Conservation (phyloP, 1,140 invertebrate genomes). For the Halesus radiatus region DNA sequence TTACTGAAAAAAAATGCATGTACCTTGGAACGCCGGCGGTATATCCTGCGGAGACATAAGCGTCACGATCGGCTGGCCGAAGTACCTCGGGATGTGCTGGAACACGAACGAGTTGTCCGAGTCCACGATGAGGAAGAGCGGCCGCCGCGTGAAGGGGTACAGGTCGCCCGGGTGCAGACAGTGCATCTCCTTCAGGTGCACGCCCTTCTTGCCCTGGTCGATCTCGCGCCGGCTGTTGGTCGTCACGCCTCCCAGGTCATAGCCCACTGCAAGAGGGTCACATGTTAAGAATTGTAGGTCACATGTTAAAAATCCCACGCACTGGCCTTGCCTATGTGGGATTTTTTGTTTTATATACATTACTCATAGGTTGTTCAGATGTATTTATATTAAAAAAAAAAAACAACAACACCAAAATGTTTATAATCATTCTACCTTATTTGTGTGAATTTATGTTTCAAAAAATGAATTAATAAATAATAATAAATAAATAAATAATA, state of each 20-base stretch:
- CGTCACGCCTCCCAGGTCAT: conserved; percentile 92
- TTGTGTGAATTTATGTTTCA: no score
- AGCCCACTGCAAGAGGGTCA: conserved; percentile 82
- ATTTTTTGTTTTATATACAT: no score
- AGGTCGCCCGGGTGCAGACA: conserved; percentile 94
- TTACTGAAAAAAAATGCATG: no score
- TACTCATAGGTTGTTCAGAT: no score
- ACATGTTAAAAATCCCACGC: no score
- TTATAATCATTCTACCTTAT: no score
- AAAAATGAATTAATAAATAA: no score
- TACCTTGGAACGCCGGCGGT: conserved; percentile 87
- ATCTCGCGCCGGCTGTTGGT: conserved; percentile 85
- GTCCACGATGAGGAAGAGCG: conserved; percentile 94
- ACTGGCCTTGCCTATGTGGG: no score
- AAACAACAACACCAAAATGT: no score
- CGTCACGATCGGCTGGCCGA: conserved; percentile 94
- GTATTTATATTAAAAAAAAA: no score
- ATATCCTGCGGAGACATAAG: conserved; percentile 94
- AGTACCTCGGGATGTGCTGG: conserved; percentile 90
- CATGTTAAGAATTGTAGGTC: neutral
- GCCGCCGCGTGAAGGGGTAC: conserved; percentile 92
- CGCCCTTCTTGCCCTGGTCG: conserved; percentile 75
- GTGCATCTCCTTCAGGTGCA: conserved; percentile 78
- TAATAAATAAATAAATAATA: no score
- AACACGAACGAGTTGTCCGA: conserved; percentile 96